Percentiles rank a stretch among this genome's conserved stretches.
These are phyloP conservation scores for Tragelaphus strepsiceros DNA, from an alignment of 2,113 vertebrate genomes.

Conservation along the genomic window DNA sequence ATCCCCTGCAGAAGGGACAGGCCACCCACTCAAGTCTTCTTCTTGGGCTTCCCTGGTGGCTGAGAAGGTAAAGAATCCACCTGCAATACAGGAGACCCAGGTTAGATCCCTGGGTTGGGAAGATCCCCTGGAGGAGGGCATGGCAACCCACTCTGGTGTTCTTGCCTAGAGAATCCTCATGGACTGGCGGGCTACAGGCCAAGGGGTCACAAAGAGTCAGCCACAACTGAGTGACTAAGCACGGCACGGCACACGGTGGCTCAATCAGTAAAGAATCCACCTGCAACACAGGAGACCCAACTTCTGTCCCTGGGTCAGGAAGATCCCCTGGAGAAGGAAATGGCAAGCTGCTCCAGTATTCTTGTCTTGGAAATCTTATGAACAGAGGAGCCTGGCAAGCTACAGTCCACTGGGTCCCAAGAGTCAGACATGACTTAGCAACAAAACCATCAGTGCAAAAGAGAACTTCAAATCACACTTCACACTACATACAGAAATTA, in stretches of 20 bases:
- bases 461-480: neutral
- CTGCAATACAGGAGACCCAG: too few relatives aligned
- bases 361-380: neutral
- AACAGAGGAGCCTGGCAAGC: neutral
- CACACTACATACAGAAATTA: neutral
- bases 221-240: neutral
- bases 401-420: neutral
- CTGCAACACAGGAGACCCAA: neutral
- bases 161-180: neutral
- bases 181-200: neutral
- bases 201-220: neutral
- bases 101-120: neutral
- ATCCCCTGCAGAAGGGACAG: neutral
- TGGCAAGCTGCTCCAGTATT: neutral
- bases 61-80: neutral
- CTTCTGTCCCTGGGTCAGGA: neutral
- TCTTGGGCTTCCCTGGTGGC: neutral
- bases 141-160: neutral
- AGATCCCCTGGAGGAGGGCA: neutral
- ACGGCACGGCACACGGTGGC: rapidly evolving
- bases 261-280: neutral
- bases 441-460: neutral
- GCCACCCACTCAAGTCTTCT: neutral
- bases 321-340: neutral
- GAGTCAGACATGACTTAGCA: neutral